Evolutionary conservation across 64 coral and sea anemone genomes (phyloP).

Genomic region (Montipora efflorescens): DNA sequence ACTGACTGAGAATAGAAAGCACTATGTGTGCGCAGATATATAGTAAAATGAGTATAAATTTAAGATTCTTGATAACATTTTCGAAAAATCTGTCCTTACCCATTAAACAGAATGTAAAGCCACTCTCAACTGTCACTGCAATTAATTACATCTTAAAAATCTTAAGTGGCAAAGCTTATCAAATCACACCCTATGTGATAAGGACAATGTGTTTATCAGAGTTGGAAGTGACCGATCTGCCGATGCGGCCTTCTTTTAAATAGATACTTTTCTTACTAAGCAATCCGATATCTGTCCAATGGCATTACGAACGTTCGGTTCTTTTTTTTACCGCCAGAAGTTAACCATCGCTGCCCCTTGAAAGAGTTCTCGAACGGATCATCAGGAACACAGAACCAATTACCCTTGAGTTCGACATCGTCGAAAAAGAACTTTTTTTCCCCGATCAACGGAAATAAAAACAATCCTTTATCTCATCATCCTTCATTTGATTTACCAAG

Average conservation of each 20-base stretch:
- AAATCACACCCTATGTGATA: background rate
- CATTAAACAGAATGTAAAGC: slow-evolving; percentile 36
- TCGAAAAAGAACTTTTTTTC: too few relatives aligned
- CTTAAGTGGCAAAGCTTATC: slow-evolving; percentile 26
- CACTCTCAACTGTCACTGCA: slow-evolving; percentile 12
- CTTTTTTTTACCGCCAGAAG: background rate
- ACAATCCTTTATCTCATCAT: background rate
- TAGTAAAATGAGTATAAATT: background rate
- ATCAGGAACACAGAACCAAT: too few relatives aligned
- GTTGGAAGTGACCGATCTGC: background rate
- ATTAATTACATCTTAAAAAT: slow-evolving; percentile 53
- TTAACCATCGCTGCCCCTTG: too few relatives aligned
- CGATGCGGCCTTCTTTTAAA: background rate
- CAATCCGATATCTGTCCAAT: background rate
- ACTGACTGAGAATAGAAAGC: background rate
- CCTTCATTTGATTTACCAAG: background rate
- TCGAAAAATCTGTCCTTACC: background rate
- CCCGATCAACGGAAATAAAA: background rate
- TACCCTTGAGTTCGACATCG: too few relatives aligned
- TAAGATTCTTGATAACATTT: background rate
- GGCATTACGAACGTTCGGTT: background rate
- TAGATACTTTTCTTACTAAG: background rate
- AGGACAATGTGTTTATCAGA: slow-evolving; percentile 50
- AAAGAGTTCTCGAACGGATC: too few relatives aligned
- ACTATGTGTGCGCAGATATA: background rate